Evolutionary conservation across 1,140 invertebrate genomes (phyloP), one percentile per base, ranked within the genome.

Genomic region (Hirudo medicinalis): DNA sequence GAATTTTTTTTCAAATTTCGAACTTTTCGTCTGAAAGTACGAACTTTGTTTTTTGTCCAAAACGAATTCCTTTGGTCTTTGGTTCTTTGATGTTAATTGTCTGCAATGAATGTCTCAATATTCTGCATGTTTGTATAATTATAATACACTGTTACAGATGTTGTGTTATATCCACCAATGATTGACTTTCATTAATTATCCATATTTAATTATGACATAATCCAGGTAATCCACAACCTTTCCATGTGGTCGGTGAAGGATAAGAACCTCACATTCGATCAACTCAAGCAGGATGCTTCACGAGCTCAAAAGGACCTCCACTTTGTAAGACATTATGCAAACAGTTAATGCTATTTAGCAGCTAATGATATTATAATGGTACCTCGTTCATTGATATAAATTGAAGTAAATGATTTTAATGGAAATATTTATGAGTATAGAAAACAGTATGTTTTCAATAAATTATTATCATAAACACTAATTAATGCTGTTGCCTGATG

Each of bases 271-370:
- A 76, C 82, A 2, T 80, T 80, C 11, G 83, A 85, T 11, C 77
- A 86, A 69, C 82, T 84, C 11, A 84, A 85, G 67, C 75, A 82
- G 15, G 83, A 86, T 75, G 76, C 84, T 17, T 80, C 84, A 25
- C 78, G 76, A 70, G 81, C 84, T 5, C 84, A 84, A 63, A 97
- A 96, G 80, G 90, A 96, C 81, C 79, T 93, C 0, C 90, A 90
- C 83, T 78, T 95, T 78, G 88, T 89, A 79, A 82, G 80, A 49
- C 9, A 2, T 75, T 55, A 63, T 60, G 40, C 69, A 27, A 54
- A 72, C 73, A 29, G 63, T 73, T 78, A 5, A 75, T 88, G 9
- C 2, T 69, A 27, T 36, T 6, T 36, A 36, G 2, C 32, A 36
- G 32, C 6, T 36, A 36, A 36, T 36, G 6, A 36, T 36, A 3